Evolutionary conservation across 2,888 invertebrate species (phyloP).

Genomic region (Orthosia gothica): DNA sequence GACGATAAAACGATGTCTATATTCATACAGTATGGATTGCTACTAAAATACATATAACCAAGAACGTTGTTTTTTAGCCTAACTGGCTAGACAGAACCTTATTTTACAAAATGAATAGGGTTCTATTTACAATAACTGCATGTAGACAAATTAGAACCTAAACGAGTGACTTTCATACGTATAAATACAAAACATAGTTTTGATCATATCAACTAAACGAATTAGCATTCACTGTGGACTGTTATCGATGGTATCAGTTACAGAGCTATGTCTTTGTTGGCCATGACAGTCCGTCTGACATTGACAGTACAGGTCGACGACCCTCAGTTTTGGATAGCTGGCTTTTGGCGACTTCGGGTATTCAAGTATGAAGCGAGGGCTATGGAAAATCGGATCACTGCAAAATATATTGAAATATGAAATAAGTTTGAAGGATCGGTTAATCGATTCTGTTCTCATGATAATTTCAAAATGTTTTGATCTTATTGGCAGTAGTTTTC

Average conservation of each 20-base stretch:
- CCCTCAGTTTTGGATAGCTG: neutral
- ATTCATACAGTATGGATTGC: too few relatives aligned
- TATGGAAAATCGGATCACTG: neutral
- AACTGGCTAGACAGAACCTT: too few relatives aligned
- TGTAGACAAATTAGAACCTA: neutral
- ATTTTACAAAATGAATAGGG: neutral
- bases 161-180: neutral
- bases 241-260: slow-evolving; percentile 49
- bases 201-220: slow-evolving; percentile 18
- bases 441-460: neutral
- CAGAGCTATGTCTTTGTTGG: slow-evolving; percentile 48
- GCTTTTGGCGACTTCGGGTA: neutral
- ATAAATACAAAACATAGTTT: neutral
- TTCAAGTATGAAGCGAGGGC: neutral
- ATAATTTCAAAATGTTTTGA: neutral
- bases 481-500: neutral
- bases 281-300: slow-evolving; percentile 47
- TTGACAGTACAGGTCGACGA: slow-evolving; percentile 33
- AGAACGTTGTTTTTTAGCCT: too few relatives aligned
- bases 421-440: neutral
- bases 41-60: too few relatives aligned
- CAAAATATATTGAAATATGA: neutral
- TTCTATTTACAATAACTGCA: neutral
- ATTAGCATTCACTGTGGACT: slow-evolving; percentile 43
- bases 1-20: too few relatives aligned